These are phyloP conservation scores for Hiodon alosoides DNA, from an alignment of 2,113 vertebrate species.

Conservation along the genomic window DNA sequence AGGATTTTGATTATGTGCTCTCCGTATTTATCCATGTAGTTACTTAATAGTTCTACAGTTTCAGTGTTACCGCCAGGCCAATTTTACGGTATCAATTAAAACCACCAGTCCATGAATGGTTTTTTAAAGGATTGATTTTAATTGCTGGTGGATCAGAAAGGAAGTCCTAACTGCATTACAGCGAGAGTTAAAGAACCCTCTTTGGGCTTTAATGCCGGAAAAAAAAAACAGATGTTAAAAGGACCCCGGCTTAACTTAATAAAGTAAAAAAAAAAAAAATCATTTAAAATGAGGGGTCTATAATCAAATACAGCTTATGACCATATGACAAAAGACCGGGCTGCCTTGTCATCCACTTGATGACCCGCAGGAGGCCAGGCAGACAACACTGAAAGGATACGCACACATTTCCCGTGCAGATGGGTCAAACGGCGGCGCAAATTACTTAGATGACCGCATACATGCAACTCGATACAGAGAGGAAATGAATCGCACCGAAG, in stretches of 20 bases:
- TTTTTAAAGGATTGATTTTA: constrained; percentile 14
- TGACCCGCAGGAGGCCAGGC: constrained; percentile 15
- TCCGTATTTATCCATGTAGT: too few species aligned
- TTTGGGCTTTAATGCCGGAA: constrained; percentile 11
- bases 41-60: not conserved
- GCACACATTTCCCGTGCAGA: constrained; percentile 18
- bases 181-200: constrained; percentile 20
- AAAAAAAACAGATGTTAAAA: constrained; percentile 25
- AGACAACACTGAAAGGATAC: constrained; percentile 2
- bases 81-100: not conserved
- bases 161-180: constrained; percentile 21
- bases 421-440: constrained; percentile 1
- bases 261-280: constrained; percentile 10
- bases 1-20: too few species aligned
- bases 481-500: not conserved
- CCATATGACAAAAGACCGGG: constrained; percentile 11
- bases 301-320: constrained; percentile 27
- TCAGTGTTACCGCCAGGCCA: not conserved
- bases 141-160: constrained; percentile 15
- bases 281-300: not conserved
- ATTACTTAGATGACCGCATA: constrained; percentile 16
- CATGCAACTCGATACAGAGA: not conserved
- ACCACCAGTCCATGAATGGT: constrained; percentile 3
- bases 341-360: constrained; percentile 22
- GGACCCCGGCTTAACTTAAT: constrained; percentile 21